Percentiles rank a stretch among this genome's conserved stretches.
Conservation (phyloP, 2,888 invertebrate species). For the Epistrophe eligans region DNA sequence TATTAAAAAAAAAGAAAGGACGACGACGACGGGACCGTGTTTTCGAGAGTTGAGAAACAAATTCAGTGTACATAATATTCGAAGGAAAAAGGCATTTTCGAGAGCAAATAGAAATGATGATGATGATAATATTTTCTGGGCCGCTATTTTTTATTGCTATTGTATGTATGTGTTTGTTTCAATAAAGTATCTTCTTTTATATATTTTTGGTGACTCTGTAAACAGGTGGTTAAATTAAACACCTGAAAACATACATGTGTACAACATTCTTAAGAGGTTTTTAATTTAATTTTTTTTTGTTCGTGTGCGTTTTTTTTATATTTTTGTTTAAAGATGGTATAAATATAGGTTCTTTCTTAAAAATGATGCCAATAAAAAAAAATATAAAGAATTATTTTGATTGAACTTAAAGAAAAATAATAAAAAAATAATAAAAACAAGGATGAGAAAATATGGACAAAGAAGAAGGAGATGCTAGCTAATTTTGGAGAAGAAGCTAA, state of each 20-base stretch:
- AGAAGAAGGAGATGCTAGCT: not conserved
- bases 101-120: not conserved
- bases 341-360: constrained; percentile 14
- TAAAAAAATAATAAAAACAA: not conserved
- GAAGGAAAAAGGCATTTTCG: not conserved
- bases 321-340: constrained; percentile 4
- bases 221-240: constrained; percentile 75
- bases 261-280: constrained; percentile 52
- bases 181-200: constrained; percentile 38
- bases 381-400: not conserved
- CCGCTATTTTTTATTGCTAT: not conserved
- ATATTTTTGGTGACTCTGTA: constrained; percentile 62
- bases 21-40: constrained; percentile 3
- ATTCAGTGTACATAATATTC: not conserved
- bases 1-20: constrained; percentile 41
- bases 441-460: not conserved
- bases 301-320: not conserved
- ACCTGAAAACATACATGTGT: constrained; percentile 65
- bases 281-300: constrained; percentile 3
- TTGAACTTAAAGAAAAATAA: not conserved
- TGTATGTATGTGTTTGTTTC: not conserved
- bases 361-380: constrained; percentile 9
- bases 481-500: not conserved
- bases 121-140: constrained; percentile 38
- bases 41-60: constrained; percentile 16